Evolutionary conservation across 1,140 invertebrate genomes (phyloP), one percentile per base, ranked within the genome.

Genomic region (Zelostemma sp.): DNA sequence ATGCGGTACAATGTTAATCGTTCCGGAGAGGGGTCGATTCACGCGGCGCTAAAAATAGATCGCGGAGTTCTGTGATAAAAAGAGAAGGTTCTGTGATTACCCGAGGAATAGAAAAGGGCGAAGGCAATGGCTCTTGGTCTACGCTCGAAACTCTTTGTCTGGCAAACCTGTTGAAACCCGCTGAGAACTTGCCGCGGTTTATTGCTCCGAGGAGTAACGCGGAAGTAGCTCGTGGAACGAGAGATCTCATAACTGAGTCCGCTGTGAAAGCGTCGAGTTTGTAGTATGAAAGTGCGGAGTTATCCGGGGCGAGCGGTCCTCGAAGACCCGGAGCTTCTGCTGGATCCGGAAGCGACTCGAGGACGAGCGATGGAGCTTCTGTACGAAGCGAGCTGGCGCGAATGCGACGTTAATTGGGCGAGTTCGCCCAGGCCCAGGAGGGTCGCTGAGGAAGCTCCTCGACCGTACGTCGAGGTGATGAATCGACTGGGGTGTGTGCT

Each of bases 341-440:
- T 92, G 80, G 90, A 93, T 25, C 82, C 82, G 57, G 91, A 91
- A 79, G 89, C 90, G 3, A 85, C 83, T 17, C 70, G 88, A 82
- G 78, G 89, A 82, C 75, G 86, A 28, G 85, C 86, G 1, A 91
- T 93, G 89, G 91, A 91, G 64, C 85, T 91, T n/a, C 87, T 92
- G 21, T 94, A 94, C 80, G 93, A 93, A 72, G 92, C 92, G 35
- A 94, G 93, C 73, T 94, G 93, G 93, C 87, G 91, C 46, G 91
- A 92, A 51, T 84, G 79, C 46, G 80, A 74, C 40, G 76, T 79
- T 18, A 79, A 82, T 53, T 82, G 78, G 81, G 72, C 74, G 6
- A 76, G 60, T 40, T 45, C 73, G 25, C 40, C 59, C 11, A 57
- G 74, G 56, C 60, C 68, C 6, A 59, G 59, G 35, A 68, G 41